Evolutionary conservation across 92 coral and sea anemone genomes (phyloP).

Genomic region (Phenganax subtilis): DNA sequence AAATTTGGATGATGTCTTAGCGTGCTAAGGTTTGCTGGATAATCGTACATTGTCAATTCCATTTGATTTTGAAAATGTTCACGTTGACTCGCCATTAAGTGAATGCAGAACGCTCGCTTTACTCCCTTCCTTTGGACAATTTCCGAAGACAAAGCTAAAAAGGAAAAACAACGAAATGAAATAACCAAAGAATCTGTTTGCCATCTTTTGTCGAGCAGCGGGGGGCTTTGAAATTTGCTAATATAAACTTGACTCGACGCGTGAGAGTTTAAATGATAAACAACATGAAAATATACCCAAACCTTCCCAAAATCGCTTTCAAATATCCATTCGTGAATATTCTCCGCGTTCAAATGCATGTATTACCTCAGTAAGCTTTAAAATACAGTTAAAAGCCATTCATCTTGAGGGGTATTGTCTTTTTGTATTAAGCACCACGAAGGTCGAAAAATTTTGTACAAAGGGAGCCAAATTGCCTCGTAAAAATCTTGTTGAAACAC

Average conservation of each 20-base stretch:
- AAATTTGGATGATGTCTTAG: conserved; percentile 25
- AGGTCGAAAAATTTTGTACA: neutral
- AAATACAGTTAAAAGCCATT: neutral
- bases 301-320: neutral
- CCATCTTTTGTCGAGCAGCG: conserved; percentile 32
- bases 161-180: conserved; percentile 21
- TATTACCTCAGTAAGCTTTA: neutral
- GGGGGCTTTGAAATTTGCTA: conserved; percentile 35
- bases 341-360: neutral
- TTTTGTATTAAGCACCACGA: neutral
- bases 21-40: conserved; percentile 2
- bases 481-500: neutral
- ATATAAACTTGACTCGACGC: conserved; percentile 33
- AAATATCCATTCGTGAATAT: neutral
- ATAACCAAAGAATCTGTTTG: neutral
- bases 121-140: conserved; percentile 1
- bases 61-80: conserved; percentile 35
- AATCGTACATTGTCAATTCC: conserved; percentile 30
- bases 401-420: conserved; percentile 16
- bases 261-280: neutral
- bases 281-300: conserved; percentile 10
- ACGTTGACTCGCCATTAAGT: conserved; percentile 6
- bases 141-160: conserved; percentile 4
- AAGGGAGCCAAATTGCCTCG: neutral
- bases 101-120: neutral